phyloP scores from a whole-genome alignment of 2,797 vertebrate species.

The Macroramphosus scolopax region DNA sequence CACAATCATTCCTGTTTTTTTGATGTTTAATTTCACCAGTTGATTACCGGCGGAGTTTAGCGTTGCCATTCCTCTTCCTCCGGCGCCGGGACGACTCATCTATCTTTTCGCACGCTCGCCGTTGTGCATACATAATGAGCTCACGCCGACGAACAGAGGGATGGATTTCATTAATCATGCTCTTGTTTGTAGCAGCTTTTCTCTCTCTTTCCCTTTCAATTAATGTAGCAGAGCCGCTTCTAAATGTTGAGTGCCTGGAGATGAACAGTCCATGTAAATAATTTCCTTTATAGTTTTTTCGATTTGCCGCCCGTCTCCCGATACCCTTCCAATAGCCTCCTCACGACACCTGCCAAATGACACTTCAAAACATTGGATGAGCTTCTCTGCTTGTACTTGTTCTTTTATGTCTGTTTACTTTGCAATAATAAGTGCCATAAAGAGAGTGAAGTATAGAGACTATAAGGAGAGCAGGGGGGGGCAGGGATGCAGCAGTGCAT shows the following conservation, averaged over 20 bases:
- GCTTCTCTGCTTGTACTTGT: slow-evolving; percentile 18
- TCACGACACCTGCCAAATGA: slow-evolving; percentile 49
- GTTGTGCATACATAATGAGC: slow-evolving; percentile 77
- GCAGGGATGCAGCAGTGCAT: slow-evolving; percentile 18
- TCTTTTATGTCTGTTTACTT: slow-evolving; percentile 64
- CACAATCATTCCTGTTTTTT: slow-evolving; percentile 82
- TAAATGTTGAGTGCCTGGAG: slow-evolving; percentile 57
- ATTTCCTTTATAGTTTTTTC: slow-evolving; percentile 60
- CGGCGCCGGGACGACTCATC: slow-evolving; percentile 70
- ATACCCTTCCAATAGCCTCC: slow-evolving; percentile 48
- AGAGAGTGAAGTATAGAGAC: slow-evolving; percentile 45
- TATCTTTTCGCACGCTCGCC: slow-evolving; percentile 64
- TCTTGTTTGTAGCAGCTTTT: slow-evolving; percentile 81
- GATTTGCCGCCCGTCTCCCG: too few relatives aligned
- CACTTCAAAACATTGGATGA: slow-evolving; percentile 43
- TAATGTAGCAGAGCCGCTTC: slow-evolving; percentile 64
- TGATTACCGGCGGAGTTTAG: slow-evolving; percentile 80
- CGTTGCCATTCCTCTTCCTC: slow-evolving; percentile 72
- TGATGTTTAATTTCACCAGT: slow-evolving; percentile 83
- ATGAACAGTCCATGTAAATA: slow-evolving; percentile 59
- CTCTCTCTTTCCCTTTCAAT: slow-evolving; percentile 70
- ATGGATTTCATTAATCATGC: slow-evolving; percentile 84
- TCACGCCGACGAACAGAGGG: slow-evolving; percentile 73
- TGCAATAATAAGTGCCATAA: slow-evolving; percentile 58
- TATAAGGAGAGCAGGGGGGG: slow-evolving; percentile 31